Evolutionary conservation across 2,113 vertebrate species (phyloP), one percentile per base, ranked within the genome.

Genomic region (Miniopterus natalensis): DNA sequence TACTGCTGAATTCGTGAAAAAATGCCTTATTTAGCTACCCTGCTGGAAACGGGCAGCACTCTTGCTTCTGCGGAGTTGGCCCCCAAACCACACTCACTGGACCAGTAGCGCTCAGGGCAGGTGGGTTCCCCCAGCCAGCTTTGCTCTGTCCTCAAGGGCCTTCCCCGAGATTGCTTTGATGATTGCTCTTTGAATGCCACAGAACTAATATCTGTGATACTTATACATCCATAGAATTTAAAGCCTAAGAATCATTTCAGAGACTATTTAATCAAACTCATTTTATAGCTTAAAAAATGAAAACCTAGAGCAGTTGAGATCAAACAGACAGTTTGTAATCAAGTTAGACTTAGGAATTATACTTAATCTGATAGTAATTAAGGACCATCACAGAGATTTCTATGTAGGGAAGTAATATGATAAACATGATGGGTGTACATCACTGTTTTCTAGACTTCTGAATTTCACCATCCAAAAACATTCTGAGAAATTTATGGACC

Each of bases 181-280:
- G 31, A 61, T 55, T 71, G 55, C 21, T 88, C 65, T 84, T 77
- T 65, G 29, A 74, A 84, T 25, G 31, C 31, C 61, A 73, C 2
- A 2, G 15, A n/a, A 25, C 12, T 87, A 27, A 2, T 59, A 75
- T 68, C 20, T 61, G 13, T 71, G 27, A 75, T 80, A 61, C 53
- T 71, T 42, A 80, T 5, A 94, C 53, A 71, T 70, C 40, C 27
- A 68, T 27, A 57, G 25, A 88, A 84, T 77, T 63, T 89, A 84
- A 92, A 31, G 66, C 27, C 20, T 71, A 49, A 42, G 49, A 49
- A 84, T 85, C 63, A 65, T 86, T 84, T 92, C 47, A 84, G 74
- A 96, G 61, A 68, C 61, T 77, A 47, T 61, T 88, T 83, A 68
- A 5, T 84, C 55, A 84, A 95, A 92, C 42, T 93, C 8, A 61